Base-by-base conservation (phyloP, 1,140 invertebrate genomes). In the Solenopsis invicta region DNA sequence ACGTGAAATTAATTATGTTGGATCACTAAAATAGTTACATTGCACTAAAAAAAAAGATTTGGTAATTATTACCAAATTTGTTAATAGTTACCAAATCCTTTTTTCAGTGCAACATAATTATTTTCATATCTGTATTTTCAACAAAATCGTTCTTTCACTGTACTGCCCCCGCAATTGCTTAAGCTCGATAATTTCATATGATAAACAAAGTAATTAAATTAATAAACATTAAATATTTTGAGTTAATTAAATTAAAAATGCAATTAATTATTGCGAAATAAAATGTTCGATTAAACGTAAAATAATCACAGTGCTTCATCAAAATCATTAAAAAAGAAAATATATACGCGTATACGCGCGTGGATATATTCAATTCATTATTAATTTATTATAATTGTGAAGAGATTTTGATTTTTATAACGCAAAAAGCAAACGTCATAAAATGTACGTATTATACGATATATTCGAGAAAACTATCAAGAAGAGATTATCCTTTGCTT, bases 351-450 rank as follows among this genome's bases (percentile, higher is more conserved):
- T 41, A 48, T 18, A 4, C 2, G 24, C 16, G 21, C 1, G 56
- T 59, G 56, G 10, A 29, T 4, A 34, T 13, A 37, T 54, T 37
- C 4, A 34, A 74, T 54, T 74, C 10, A 56, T 56, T 59, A 41
- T 59, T 75, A 72, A 24, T 24, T 59, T 8, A 59, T 37, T 75
- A 34, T 75, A 56, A 52, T n/a, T 74, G 5, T 75, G 24, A 75
- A 75, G 29, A 34, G 37, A 56, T 0, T 29, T 29, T 29, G 8
- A 1, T 54, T 56, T 37, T 12, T 18, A 12, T 77, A 76, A 59
- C 6, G 10, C 16, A 52, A 72, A 72, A 12, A 1, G 4, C 29
- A 12, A 8, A 78, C 48, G 5, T 48, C 2, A 9, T 0, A 9
- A 52, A 34, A 16, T 67, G 3, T 12, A 6, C 18, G 6, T 21